Evolutionary conservation across 2,888 invertebrate species (phyloP), one percentile per base, ranked within the genome.

Genomic region (Drosophila kanekoi): DNA sequence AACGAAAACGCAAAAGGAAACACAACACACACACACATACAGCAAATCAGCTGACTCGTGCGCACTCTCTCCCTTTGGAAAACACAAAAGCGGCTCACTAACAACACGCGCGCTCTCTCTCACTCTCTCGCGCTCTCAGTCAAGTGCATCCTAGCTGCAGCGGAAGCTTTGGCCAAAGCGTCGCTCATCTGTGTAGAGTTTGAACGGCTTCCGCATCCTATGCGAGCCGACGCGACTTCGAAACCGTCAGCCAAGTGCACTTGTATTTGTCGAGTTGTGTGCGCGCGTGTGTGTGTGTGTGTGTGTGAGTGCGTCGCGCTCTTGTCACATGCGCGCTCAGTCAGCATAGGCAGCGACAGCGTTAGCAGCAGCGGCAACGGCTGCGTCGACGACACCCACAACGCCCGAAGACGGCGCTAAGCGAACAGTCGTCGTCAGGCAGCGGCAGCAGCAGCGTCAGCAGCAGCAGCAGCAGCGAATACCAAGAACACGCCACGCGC

Each of bases 381-480:
- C 74, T 40, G 62, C 74, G 73, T 47, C 68, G 75, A 63, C 79
- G 79, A 71, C 77, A 79, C 77, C 77, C 77, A 77, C 77, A 76
- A 77, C 79, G 77, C 52, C 40, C 77, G 79, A 77, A 79, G 77
- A 76, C 80, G 61, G 66, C 57, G 54, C 51, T 59, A 70, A 79
- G 59, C 68, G 72, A 72, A 82, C 80, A 79, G 86, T 81, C 86
- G 87, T 75, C 76, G 79, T 87, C 64, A 78, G 79, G 87, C 81
- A 87, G 79, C 88, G 84, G 83, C 87, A 88, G 83, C 87, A 82
- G 82, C 86, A 77, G 71, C 83, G 67, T 60, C 79, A 74, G 65
- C 77, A 79, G 79, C 76, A 79, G 76, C 79, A 80, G 80, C 77
- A 59, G 40, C 49, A 76, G 28, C 28, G 28, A 28, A 28, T 28